phyloP scores from a whole-genome alignment of 2,888 invertebrate genomes.

The Cephus rjabovi region DNA sequence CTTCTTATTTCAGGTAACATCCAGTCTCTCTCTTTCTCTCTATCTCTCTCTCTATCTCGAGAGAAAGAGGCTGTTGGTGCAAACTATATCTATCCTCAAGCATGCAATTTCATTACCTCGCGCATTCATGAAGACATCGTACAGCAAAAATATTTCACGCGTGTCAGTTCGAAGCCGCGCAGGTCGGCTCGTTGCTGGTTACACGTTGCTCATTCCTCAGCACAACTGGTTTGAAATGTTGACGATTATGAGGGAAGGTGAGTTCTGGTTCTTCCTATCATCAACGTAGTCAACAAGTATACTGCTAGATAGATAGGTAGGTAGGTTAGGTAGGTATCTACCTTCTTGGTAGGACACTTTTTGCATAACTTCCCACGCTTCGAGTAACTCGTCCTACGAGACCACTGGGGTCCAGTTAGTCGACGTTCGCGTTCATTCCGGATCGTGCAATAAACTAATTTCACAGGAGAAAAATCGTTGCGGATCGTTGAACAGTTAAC shows the following conservation, averaged over 20 bases:
- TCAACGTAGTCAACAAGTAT: background rate
- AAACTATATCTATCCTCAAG: background rate
- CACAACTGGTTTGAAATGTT: constrained; percentile 38
- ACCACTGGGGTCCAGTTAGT: background rate
- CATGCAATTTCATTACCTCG: background rate
- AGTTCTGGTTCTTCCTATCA: background rate
- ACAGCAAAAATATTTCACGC: constrained; percentile 41
- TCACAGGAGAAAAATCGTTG: background rate
- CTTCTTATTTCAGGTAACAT: background rate
- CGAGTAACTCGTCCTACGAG: constrained; percentile 21
- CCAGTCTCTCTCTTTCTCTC: background rate
- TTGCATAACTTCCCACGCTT: constrained; percentile 51
- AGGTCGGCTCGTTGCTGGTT: background rate
- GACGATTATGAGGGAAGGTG: constrained; percentile 36
- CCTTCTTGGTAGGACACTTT: constrained; percentile 31
- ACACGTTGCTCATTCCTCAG: constrained; percentile 15
- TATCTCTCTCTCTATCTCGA: background rate
- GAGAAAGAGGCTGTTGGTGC: background rate
- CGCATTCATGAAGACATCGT: constrained; percentile 24
- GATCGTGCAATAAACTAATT: constrained; percentile 7
- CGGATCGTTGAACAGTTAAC: background rate
- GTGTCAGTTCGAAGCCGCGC: constrained; percentile 27
- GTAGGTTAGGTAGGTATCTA: background rate
- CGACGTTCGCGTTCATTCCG: background rate
- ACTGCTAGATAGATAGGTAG: background rate